Evolutionary conservation across 1,140 invertebrate species (phyloP).

Genomic region (Glossosoma conforme): DNA sequence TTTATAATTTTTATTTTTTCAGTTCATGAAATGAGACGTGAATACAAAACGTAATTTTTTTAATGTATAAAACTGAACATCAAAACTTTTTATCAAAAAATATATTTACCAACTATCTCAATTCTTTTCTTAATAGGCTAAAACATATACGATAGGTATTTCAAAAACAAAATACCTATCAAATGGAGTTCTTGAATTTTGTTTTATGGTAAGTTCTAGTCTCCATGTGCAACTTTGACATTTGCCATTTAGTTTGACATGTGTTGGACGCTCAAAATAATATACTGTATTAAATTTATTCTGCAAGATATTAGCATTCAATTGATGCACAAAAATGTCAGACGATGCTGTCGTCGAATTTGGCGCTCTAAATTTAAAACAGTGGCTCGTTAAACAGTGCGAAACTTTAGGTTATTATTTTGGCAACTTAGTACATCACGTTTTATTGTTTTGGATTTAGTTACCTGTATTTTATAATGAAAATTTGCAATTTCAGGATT

Average conservation of each 20-base stretch:
- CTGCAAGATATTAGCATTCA: neutral
- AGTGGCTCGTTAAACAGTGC: constrained; percentile 47
- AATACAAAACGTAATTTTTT: no score
- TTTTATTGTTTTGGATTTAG: constrained; percentile 6
- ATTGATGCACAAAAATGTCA: constrained; percentile 3
- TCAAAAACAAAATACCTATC: no score
- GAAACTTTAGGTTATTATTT: constrained; percentile 38
- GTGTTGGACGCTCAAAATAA: neutral
- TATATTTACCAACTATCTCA: no score
- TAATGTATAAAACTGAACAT: no score
- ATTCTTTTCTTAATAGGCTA: no score
- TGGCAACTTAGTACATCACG: neutral
- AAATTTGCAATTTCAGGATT: constrained; percentile 56
- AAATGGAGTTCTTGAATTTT: neutral
- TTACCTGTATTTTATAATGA: constrained; percentile 6
- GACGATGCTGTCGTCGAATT: constrained; percentile 30
- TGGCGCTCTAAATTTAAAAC: constrained; percentile 40
- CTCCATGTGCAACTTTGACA: neutral
- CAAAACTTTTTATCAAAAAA: no score
- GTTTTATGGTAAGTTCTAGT: neutral
- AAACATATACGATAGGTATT: no score
- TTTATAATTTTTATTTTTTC: no score
- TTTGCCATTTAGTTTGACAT: neutral
- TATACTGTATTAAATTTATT: neutral
- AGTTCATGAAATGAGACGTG: no score